Base-by-base conservation (phyloP, 1,140 invertebrate species). In the Pollicipes pollicipes region DNA sequence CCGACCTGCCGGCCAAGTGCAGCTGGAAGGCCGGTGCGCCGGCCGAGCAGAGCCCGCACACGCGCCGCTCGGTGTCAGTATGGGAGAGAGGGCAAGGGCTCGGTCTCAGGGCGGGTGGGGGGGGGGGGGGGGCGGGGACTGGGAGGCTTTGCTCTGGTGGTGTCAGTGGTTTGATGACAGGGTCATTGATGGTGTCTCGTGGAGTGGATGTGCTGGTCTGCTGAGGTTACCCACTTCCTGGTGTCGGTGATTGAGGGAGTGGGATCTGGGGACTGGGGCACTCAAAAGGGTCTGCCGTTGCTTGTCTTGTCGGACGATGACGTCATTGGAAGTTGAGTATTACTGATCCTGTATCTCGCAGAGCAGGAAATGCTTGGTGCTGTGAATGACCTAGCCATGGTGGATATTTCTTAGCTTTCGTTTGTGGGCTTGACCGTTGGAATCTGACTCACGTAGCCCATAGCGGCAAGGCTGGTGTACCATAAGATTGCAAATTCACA, bases 1-100 rank as follows among this genome's bases (percentile, higher is more conserved):
- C 88, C 10, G 84, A 88, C 72, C 76, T 80, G 69, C 82, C 84
- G 58, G 58, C 75, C n/a, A 68, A 73, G 24, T 77, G 76, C 71
- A 76, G 70, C 0, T 77, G 80, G 76, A 58, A 6, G 45, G 13
- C 45, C 13, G 45, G 45, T 21, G 45, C 45, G 6, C 6, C 6
- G 10, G 6, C 21, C 6, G 8, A 10, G 8, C 13, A 58, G 13
- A 58, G 17, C 45, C 45, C 45, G 45, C 45, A 58, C 45, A 58
- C 10, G 13, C 13, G 24, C 2, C 24, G 45, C 45, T 21, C 45
- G 13, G 45, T 58, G 45, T 58, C 13, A 58, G 45, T 58, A 21
- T n/a, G n/a, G n/a, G n/a, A n/a, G n/a, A n/a, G n/a, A n/a, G n/a
- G n/a, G n/a, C n/a, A n/a, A n/a, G n/a, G n/a, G n/a, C n/a, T n/a